These are phyloP conservation scores for Spea bombifrons DNA, from an alignment of 2,113 vertebrate species.

Conservation along the genomic window DNA sequence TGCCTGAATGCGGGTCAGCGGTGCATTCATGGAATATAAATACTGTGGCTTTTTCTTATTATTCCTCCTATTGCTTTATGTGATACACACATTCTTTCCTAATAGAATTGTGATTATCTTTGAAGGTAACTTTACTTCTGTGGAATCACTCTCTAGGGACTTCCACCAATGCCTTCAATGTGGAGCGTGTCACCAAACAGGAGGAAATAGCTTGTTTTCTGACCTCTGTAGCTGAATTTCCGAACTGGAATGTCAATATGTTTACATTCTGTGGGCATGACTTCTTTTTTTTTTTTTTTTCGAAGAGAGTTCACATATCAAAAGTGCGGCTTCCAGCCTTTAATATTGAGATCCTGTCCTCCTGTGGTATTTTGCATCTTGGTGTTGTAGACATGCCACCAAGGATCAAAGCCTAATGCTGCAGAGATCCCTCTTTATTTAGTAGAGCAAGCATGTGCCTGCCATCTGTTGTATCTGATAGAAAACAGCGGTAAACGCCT, in stretches of 20 bases:
- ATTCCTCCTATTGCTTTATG: conserved; percentile 42
- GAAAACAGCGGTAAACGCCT: conserved; percentile 79
- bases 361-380: conserved; percentile 77
- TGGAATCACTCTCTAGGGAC: conserved; percentile 31
- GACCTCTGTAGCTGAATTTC: conserved; percentile 56
- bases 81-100: conserved; percentile 38
- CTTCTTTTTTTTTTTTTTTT: background rate
- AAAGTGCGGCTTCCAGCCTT: conserved; percentile 63
- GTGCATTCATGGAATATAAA: conserved; percentile 43
- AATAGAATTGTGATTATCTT: conserved; percentile 43
- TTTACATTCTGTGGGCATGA: conserved; percentile 61
- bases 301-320: conserved; percentile 57
- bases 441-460: conserved; percentile 78
- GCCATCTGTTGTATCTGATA: conserved; percentile 84
- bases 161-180: conserved; percentile 47
- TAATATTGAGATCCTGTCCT: conserved; percentile 70
- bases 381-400: conserved; percentile 75
- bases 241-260: conserved; percentile 60
- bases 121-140: conserved; percentile 21
- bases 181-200: conserved; percentile 54
- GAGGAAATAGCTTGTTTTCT: conserved; percentile 62
- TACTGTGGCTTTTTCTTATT: conserved; percentile 37
- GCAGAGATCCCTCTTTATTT: conserved; percentile 70
- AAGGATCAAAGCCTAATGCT: conserved; percentile 77
- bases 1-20: conserved; percentile 38